These are phyloP conservation scores for Jaculus jaculus DNA, from an alignment of 2,113 vertebrate species.

Conservation along the genomic window DNA sequence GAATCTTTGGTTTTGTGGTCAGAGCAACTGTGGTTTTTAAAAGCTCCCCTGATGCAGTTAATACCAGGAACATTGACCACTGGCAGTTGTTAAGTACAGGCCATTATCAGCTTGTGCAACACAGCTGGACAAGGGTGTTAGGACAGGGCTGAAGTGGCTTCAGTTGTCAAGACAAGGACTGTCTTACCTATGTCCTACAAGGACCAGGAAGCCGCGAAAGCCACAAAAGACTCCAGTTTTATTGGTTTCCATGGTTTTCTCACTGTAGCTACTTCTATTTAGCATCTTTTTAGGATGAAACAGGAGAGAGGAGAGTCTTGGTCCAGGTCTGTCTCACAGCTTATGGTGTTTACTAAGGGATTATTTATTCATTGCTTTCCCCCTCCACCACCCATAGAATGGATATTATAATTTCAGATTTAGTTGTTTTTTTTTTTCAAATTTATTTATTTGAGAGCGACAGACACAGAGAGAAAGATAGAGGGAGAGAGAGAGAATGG, in stretches of 20 bases:
- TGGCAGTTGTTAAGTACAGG: not conserved
- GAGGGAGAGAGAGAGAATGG: no score
- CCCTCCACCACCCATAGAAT: not conserved
- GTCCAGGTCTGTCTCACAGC: not conserved
- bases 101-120: not conserved
- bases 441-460: no score
- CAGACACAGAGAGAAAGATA: no score
- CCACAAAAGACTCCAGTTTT: not conserved
- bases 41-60: not conserved
- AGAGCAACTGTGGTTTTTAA: slow-evolving; percentile 19
- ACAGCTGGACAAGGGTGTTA: not conserved
- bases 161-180: not conserved
- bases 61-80: not conserved
- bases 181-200: not conserved
- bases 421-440: no score
- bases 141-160: not conserved
- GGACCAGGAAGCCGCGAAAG: not conserved
- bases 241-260: not conserved
- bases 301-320: not conserved
- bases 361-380: not conserved
- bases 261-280: not conserved
- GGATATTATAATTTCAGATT: not conserved
- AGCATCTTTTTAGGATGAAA: not conserved
- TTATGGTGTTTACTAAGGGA: not conserved
- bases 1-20: slow-evolving; percentile 4